Conservation (phyloP, 2,888 invertebrate species). For the Phalera bucephala region DNA sequence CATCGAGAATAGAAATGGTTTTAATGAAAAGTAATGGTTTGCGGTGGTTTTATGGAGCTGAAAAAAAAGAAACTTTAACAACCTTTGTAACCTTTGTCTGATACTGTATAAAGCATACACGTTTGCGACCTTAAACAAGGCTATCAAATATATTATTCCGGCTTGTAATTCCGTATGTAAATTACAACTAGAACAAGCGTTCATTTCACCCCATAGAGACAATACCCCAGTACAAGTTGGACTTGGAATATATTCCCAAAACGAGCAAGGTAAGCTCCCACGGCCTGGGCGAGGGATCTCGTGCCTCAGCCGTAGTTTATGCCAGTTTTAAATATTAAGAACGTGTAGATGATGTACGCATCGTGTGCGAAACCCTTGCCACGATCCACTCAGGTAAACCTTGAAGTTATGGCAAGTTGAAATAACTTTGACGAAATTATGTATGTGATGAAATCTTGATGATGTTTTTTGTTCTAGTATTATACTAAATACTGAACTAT, state of each 20-base stretch:
- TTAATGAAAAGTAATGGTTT: slow-evolving; percentile 59
- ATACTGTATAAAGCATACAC: slow-evolving; percentile 18
- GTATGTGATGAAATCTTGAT: too few species aligned
- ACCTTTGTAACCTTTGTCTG: too few species aligned
- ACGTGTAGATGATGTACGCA: slow-evolving; percentile 14
- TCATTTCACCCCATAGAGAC: slow-evolving; percentile 68
- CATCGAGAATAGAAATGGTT: slow-evolving; percentile 59
- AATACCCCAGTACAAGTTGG: slow-evolving; percentile 41
- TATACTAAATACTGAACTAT: too few species aligned
- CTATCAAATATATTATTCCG: slow-evolving; percentile 67
- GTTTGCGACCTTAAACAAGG: slow-evolving; percentile 56
- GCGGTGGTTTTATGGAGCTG: slow-evolving; percentile 29
- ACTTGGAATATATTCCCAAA: slow-evolving; percentile 23
- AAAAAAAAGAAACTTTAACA: too few species aligned
- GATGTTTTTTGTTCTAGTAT: too few species aligned
- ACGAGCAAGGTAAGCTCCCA: slow-evolving; percentile 31
- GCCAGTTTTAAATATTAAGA: slow-evolving; percentile 73
- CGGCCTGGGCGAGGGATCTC: slow-evolving; percentile 25
- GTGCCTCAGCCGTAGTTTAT: slow-evolving; percentile 57
- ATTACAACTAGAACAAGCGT: slow-evolving; percentile 75
- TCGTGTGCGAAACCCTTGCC: not conserved
- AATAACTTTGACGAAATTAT: too few species aligned
- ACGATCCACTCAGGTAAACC: too few species aligned
- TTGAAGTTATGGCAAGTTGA: too few species aligned
- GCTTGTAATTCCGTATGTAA: slow-evolving; percentile 80